Percentiles rank a stretch among this genome's conserved stretches.
Evolutionary conservation across 1,140 invertebrate species (phyloP).

Genomic region (Oryzaephilus surinamensis): DNA sequence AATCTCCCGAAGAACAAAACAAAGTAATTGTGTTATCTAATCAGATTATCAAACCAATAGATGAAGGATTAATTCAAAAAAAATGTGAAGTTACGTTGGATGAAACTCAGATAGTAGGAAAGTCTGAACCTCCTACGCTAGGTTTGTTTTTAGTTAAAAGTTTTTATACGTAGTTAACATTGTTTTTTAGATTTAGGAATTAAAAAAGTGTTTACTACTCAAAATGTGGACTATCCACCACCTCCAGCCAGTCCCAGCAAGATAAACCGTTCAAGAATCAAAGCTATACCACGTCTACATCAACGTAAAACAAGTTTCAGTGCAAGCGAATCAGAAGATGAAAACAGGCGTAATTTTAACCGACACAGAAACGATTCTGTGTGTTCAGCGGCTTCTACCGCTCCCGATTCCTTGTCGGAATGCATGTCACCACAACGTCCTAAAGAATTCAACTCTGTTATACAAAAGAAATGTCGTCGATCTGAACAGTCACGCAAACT

Average conservation of each 20-base stretch:
- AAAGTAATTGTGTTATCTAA: too few relatives aligned
- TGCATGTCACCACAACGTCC: slow-evolving; percentile 11
- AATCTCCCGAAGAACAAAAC: too few relatives aligned
- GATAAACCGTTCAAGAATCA: slow-evolving; percentile 29
- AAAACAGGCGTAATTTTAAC: slow-evolving; percentile 19
- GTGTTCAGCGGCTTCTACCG: slow-evolving; percentile 20
- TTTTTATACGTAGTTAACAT: slow-evolving; percentile 6
- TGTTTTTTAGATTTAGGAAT: too few relatives aligned
- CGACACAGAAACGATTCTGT: slow-evolving; percentile 33
- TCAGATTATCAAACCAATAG: too few relatives aligned
- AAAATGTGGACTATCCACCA: slow-evolving; percentile 23
- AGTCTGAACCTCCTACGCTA: slow-evolving; percentile 4
- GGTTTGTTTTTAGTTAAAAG: slow-evolving; percentile 1
- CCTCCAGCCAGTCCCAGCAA: slow-evolving; percentile 32
- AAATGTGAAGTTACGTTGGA: slow-evolving; percentile 1
- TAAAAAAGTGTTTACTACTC: too few relatives aligned
- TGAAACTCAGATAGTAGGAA: neutral
- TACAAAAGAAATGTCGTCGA: slow-evolving; percentile 26
- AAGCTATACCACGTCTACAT: slow-evolving; percentile 27
- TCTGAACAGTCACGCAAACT: slow-evolving; percentile 42
- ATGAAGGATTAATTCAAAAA: too few relatives aligned
- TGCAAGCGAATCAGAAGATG: slow-evolving; percentile 36
- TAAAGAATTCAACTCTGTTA: slow-evolving; percentile 20
- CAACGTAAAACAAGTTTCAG: slow-evolving; percentile 28
- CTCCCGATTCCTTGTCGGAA: slow-evolving; percentile 9